Base-by-base conservation (phyloP, 2,797 vertebrate species). In the Adelosebastes latens region DNA sequence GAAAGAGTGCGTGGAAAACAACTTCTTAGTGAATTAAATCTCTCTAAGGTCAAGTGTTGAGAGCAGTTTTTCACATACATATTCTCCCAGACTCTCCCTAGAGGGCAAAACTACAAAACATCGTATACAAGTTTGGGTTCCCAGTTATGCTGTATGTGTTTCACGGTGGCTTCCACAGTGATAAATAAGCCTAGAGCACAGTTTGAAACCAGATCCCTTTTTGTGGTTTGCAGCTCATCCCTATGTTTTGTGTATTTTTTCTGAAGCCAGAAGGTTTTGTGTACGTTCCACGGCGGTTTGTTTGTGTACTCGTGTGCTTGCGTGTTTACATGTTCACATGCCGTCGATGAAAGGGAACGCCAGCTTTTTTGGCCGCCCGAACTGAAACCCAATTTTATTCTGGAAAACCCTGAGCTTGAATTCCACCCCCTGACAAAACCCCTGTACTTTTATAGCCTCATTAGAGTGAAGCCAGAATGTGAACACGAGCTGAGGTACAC, bases 351-450 rank as follows among this genome's bases (percentile, higher is more conserved):
- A 82, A 88, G 75, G 53, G 70, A 88, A 82, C 36, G 77, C 73
- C 70, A 31, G 66, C 61, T 52, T 81, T 84, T 81, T 84, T 71
- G 61, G 72, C 69, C 61, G 56, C 69, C 52, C 55, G 12, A 72
- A 76, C 64, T 75, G 84, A 91, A 93, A 92, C 71, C 53, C 64
- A 79, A 89, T 74, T 87, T 70, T 20, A 88, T 87, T 78, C 66
- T 75, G 81, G 82, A 83, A 89, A 91, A 82, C 78, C 79, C 75
- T 70, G 42, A 67, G 68, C 76, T 88, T 7, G 5, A 73, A 60
- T 74, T 75, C 34, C 68, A 27, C 42, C 34, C 53, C 71, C 49
- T 52, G 49, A 52, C 49, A 52, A 79, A 74, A 74, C 75, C 22
- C 61, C 60, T 66, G 16, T 34, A n/a, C 52, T 61, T 81, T 80